Base-by-base conservation (phyloP, 2,113 vertebrate species). In the Leucopsar rothschildi region DNA sequence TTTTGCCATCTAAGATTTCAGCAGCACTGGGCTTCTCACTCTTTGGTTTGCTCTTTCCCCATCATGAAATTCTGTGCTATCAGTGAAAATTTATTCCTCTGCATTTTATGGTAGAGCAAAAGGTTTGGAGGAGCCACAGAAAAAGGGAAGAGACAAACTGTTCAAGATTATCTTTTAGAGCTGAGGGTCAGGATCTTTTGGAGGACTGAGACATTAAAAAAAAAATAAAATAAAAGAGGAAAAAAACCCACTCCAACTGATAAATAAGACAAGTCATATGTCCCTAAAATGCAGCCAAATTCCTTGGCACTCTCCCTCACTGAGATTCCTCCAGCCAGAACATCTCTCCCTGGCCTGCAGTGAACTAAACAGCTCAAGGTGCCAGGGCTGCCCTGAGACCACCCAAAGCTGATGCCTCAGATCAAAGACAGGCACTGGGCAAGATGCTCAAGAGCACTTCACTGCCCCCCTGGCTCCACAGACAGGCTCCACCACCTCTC, bases 21-120 rank as follows among this genome's bases (percentile, higher is more conserved):
- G 63, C 12, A 53, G 63, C 75, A 24, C 3, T 2, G 3, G 44
- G 72, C 31, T 89, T 79, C 69, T 79, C 24, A 1, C 18, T 64
- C 72, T 73, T 86, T 42, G 39, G 37, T 72, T 94, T 77, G 72
- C 8, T 83, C n/a, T 60, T 52, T 20, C 29, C 35, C 6, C 56
- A 23, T 14, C 12, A 3, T 6, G 64, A 76, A 88, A 81, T 86
- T 83, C 27, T 44, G 72, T 71, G 83, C 60, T 40, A 78, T 86
- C 76, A 78, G 72, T 83, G 91, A 94, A 96, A 94, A 93, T 81
- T 47, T 85, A 94, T 92, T 52, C 56, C 40, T 45, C 63, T 66
- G 33, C 16, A 44, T 90, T 90, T 95, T 44, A 52, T 71, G 70
- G 47, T 5, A 40, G 35, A 88, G 79, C 35, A 71, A 73, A 86